Evolutionary conservation across 2,888 invertebrate species (phyloP).

Genomic region (Lottia gigantea): DNA sequence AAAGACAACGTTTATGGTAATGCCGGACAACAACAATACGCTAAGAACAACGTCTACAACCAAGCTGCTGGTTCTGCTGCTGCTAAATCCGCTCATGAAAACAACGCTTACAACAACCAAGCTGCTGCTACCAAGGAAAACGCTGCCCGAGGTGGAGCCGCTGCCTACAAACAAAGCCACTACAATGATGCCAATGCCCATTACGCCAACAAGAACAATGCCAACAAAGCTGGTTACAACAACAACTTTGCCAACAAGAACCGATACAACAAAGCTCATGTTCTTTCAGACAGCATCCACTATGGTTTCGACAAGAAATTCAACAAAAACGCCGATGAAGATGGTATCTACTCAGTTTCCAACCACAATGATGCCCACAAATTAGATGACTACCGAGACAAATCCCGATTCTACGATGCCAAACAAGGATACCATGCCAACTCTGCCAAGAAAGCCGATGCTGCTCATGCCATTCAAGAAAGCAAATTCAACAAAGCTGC

Average conservation of each 20-base stretch:
- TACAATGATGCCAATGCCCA: slow-evolving; percentile 7
- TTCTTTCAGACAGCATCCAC: slow-evolving; percentile 27
- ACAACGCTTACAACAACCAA: slow-evolving; percentile 1
- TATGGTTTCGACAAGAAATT: slow-evolving; percentile 30
- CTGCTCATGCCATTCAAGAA: slow-evolving; percentile 29
- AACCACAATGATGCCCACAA: slow-evolving; percentile 24
- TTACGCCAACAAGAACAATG: slow-evolving; percentile 18
- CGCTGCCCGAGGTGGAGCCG: background rate
- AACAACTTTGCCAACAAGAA: slow-evolving; percentile 28
- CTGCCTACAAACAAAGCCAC: background rate
- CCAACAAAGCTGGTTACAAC: slow-evolving; percentile 28
- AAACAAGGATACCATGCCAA: slow-evolving; percentile 23
- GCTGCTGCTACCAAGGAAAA: background rate
- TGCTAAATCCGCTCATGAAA: background rate
- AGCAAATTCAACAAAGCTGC: slow-evolving; percentile 28
- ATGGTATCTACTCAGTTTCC: slow-evolving; percentile 27
- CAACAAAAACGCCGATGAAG: slow-evolving; percentile 22
- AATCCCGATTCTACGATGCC: slow-evolving; percentile 25
- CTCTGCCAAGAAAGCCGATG: slow-evolving; percentile 24
- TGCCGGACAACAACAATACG: background rate
- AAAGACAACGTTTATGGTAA: slow-evolving; percentile 2
- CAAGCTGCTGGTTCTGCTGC: slow-evolving; percentile 7
- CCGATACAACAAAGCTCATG: slow-evolving; percentile 28
- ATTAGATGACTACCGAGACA: slow-evolving; percentile 26
- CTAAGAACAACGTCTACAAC: background rate